phyloP scores from a whole-genome alignment of 2,113 vertebrate species.

The Catagonus wagneri region DNA sequence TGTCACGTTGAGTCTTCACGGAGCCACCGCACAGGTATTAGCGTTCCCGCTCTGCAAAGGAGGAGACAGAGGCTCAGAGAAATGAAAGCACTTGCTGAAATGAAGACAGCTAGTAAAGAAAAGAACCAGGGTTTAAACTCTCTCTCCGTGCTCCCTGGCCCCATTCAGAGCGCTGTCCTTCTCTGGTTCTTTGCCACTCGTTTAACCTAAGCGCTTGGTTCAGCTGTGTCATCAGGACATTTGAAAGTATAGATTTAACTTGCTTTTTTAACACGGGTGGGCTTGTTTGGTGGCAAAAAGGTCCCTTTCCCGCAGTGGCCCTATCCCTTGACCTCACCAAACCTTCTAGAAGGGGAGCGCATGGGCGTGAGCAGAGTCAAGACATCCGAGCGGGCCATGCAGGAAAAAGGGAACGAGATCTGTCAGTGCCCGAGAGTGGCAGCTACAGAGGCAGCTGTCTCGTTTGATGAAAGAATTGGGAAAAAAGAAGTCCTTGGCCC shows the following conservation, averaged over 20 bases:
- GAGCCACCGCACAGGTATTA: neutral
- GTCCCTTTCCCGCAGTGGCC: neutral
- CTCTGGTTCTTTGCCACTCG: neutral
- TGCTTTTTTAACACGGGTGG: neutral
- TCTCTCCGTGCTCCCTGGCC: no score
- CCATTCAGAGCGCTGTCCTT: accelerated
- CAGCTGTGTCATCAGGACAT: neutral
- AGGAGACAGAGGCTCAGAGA: constrained; percentile 28
- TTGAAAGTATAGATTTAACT: neutral
- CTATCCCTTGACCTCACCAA: neutral
- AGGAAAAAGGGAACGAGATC: neutral
- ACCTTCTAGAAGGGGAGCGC: neutral
- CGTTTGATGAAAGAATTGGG: neutral
- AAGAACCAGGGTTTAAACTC: neutral
- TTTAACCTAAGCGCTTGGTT: neutral
- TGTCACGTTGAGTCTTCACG: neutral
- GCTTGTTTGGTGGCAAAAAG: neutral
- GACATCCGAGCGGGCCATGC: no score
- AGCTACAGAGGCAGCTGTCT: neutral
- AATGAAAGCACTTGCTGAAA: constrained; percentile 40
- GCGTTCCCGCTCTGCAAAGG: constrained; percentile 12
- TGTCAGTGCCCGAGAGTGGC: neutral
- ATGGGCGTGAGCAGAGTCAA: neutral
- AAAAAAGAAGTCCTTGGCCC: neutral
- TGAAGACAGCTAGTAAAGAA: neutral